Percentiles rank a stretch among this genome's conserved stretches.
These are phyloP conservation scores for Ophthalmolycus amberensis DNA, from an alignment of 2,113 vertebrate genomes.

Conservation along the genomic window DNA sequence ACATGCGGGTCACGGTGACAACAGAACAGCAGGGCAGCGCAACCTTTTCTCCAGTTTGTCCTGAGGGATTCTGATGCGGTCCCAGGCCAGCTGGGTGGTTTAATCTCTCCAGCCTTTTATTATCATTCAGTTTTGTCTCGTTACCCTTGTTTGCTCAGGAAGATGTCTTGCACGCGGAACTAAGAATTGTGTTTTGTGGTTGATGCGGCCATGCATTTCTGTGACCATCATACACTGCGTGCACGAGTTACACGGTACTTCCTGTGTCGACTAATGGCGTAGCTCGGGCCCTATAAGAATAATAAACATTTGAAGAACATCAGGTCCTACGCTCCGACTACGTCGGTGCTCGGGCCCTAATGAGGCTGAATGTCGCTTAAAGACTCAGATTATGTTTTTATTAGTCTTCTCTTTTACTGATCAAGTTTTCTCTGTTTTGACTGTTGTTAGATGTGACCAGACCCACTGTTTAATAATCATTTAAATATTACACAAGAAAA, in stretches of 20 bases:
- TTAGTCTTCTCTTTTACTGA: background rate
- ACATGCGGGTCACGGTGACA: background rate
- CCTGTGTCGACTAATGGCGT: too few relatives aligned
- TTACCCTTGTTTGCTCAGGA: background rate
- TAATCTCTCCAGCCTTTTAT: background rate
- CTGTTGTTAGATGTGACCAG: constrained; percentile 5
- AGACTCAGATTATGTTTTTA: background rate
- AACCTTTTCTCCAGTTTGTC: background rate
- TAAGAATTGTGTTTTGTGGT: background rate
- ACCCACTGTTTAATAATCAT: constrained; percentile 9
- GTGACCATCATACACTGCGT: too few relatives aligned
- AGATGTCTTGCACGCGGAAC: background rate
- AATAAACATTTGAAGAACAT: too few relatives aligned
- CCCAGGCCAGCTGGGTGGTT: background rate
- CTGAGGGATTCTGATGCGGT: background rate
- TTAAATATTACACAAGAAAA: constrained; percentile 3
- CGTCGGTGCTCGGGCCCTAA: background rate
- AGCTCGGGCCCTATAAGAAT: too few relatives aligned
- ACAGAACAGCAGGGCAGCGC: background rate
- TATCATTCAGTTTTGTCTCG: background rate
- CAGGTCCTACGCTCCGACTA: too few relatives aligned
- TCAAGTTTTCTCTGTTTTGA: background rate
- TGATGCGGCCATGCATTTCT: too few relatives aligned
- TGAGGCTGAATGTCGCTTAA: background rate
- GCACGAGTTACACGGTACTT: too few relatives aligned